Percentiles rank a stretch among this genome's conserved stretches.
These are phyloP conservation scores for Ammodytes marinus DNA, from an alignment of 2,113 vertebrate genomes.

Conservation along the genomic window DNA sequence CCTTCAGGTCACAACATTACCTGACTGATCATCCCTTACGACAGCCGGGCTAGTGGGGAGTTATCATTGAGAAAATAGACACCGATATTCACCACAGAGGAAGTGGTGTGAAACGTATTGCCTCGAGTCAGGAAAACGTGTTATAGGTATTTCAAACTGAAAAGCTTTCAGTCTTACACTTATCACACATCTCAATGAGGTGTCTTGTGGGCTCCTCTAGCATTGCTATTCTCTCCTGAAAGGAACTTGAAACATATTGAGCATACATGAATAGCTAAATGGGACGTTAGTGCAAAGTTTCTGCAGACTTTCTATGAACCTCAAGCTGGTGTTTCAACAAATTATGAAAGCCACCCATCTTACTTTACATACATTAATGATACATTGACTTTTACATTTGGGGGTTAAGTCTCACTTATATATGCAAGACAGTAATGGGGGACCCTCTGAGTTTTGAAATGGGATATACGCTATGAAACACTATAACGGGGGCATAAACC, in stretches of 20 bases:
- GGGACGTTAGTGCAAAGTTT: constrained; percentile 3
- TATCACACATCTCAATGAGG: constrained; percentile 28
- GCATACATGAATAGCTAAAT: neutral
- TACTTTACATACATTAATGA: neutral
- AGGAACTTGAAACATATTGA: neutral
- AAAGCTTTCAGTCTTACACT: neutral
- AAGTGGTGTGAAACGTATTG: constrained; percentile 1
- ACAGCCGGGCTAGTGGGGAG: neutral
- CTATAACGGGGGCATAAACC: neutral
- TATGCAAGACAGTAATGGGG: neutral
- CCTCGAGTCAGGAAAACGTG: constrained; percentile 5
- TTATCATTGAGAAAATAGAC: neutral
- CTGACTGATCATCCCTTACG: neutral
- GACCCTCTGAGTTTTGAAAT: neutral
- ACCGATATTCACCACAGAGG: neutral
- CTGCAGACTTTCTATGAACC: neutral
- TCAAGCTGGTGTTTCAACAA: neutral
- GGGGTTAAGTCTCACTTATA: neutral
- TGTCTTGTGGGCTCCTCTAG: constrained; percentile 12
- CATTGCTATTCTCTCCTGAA: neutral
- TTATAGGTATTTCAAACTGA: constrained; percentile 30
- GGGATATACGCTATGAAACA: neutral
- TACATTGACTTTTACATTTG: no score
- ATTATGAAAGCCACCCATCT: neutral
- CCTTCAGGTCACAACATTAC: constrained; percentile 32